Evolutionary conservation across 2,797 vertebrate species (phyloP).

Genomic region (Discoglossus pictus): DNA sequence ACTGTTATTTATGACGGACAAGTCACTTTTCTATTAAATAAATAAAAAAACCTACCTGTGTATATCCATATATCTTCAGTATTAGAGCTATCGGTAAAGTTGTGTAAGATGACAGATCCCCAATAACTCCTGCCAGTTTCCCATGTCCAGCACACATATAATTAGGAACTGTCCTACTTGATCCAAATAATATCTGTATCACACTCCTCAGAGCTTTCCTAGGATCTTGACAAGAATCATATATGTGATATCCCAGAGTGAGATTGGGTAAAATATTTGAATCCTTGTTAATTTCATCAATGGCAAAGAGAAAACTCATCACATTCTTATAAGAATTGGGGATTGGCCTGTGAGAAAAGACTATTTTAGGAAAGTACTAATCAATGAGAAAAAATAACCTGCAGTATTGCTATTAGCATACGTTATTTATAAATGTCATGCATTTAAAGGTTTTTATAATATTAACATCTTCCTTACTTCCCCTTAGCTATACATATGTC

Average conservation of each 20-base stretch:
- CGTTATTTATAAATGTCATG: no score
- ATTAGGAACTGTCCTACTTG: not conserved
- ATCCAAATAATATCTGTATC: not conserved
- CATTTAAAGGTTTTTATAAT: no score
- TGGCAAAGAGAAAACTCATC: not conserved
- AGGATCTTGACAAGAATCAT: not conserved
- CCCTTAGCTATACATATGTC: no score
- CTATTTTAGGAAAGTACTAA: no score
- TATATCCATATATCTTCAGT: not conserved
- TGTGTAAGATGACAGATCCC: not conserved
- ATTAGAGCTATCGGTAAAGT: not conserved
- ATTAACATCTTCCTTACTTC: no score
- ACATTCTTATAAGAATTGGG: not conserved
- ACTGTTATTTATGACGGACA: no score
- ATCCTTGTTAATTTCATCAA: not conserved
- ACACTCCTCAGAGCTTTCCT: not conserved
- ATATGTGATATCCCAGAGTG: not conserved
- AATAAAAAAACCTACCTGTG: not conserved
- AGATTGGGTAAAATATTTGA: not conserved
- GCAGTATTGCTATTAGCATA: no score
- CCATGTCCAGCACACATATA: not conserved
- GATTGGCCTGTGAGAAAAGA: not conserved
- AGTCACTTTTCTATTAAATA: no score
- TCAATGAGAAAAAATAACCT: no score
- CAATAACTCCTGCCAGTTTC: not conserved